Evolutionary conservation across 2,113 vertebrate species (phyloP).

Genomic region (Oxygymnocypris stewartii): DNA sequence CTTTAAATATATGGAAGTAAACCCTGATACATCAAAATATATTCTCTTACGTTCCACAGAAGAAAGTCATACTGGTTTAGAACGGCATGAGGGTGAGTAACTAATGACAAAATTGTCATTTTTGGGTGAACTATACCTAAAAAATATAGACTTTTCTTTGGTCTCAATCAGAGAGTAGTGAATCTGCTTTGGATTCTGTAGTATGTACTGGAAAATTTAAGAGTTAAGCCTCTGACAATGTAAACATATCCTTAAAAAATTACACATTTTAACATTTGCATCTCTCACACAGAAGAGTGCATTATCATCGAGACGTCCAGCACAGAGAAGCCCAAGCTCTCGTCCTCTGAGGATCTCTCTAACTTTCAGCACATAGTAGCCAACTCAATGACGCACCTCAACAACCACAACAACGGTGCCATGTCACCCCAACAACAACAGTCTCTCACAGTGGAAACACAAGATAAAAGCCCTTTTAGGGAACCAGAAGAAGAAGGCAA

Average conservation of each 20-base stretch:
- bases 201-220: not conserved
- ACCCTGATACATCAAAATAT: not conserved
- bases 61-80: not conserved
- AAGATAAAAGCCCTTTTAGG: slow-evolving; percentile 48
- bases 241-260: not conserved
- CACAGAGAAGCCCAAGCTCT: slow-evolving; percentile 50
- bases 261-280: slow-evolving; percentile 41
- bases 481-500: slow-evolving; percentile 64
- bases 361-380: slow-evolving; percentile 84
- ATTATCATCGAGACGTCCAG: slow-evolving; percentile 67
- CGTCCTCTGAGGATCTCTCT: slow-evolving; percentile 73
- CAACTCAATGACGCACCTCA: slow-evolving; percentile 87
- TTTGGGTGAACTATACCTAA: not conserved
- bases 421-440: slow-evolving; percentile 46
- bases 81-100: not conserved
- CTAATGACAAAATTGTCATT: slow-evolving; percentile 30
- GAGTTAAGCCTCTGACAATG: not conserved
- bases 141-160: too few relatives aligned
- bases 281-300: slow-evolving; percentile 70
- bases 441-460: slow-evolving; percentile 62
- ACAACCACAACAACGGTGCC: slow-evolving; percentile 71
- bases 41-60: not conserved
- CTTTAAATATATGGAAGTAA: not conserved
- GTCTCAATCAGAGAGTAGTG: too few relatives aligned
- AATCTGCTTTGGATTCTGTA: not conserved